Conservation (phyloP, 2,113 vertebrate genomes). For the Tachysurus fulvidraco region DNA sequence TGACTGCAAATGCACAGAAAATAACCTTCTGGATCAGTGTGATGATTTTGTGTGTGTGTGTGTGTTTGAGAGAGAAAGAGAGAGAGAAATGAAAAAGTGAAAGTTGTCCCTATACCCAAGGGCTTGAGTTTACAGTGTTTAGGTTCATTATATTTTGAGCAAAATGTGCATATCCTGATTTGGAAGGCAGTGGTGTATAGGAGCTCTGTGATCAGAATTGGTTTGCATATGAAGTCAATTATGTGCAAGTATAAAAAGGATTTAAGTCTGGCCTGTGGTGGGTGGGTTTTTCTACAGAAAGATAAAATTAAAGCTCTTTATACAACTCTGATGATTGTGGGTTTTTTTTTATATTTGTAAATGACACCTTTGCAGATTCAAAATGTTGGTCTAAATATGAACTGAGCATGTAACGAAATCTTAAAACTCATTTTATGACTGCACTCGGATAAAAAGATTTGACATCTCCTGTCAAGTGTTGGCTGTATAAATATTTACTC, state of each 20-base stretch:
- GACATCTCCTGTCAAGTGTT: background rate
- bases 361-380: background rate
- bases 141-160: background rate
- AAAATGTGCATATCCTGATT: background rate
- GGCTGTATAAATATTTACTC: background rate
- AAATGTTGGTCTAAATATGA: background rate
- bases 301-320: slow-evolving; percentile 68
- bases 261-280: slow-evolving; percentile 24
- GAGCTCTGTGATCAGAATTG: slow-evolving; percentile 4
- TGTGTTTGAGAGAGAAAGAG: background rate
- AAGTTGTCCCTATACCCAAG: background rate
- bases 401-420: background rate
- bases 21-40: slow-evolving; percentile 35
- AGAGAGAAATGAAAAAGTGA: background rate
- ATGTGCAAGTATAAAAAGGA: slow-evolving; percentile 1
- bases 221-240: slow-evolving; percentile 6
- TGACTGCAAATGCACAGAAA: slow-evolving; percentile 17
- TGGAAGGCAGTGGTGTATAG: slow-evolving; percentile 9
- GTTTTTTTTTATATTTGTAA: background rate
- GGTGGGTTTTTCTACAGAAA: slow-evolving; percentile 61
- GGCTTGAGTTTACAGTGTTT: background rate
- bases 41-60: background rate
- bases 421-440: background rate
- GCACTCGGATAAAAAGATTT: background rate
- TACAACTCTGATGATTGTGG: slow-evolving; percentile 24